These are phyloP conservation scores for Ceratitis capitata DNA, from an alignment of 1,140 invertebrate species.

Conservation along the genomic window DNA sequence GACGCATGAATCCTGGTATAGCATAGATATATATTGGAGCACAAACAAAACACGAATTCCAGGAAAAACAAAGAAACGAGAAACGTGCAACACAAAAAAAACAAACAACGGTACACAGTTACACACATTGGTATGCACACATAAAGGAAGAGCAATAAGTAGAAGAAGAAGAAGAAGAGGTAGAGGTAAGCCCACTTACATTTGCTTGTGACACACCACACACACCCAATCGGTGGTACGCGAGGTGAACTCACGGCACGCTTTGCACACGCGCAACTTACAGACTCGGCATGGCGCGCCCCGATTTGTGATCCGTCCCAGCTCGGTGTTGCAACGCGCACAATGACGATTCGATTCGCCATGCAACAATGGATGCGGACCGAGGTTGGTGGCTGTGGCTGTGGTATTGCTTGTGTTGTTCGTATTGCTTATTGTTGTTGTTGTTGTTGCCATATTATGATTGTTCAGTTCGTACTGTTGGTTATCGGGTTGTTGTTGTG, in stretches of 20 bases:
- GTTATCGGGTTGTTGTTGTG: slow-evolving; percentile 49
- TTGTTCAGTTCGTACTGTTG: slow-evolving; percentile 46
- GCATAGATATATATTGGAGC: background rate
- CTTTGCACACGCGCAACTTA: slow-evolving; percentile 77
- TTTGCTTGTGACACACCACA: slow-evolving; percentile 77
- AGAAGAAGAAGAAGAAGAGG: no score
- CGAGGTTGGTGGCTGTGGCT: slow-evolving; percentile 41
- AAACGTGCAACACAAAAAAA: background rate
- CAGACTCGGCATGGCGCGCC: slow-evolving; percentile 77
- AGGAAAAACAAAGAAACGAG: background rate
- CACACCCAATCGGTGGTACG: slow-evolving; percentile 77
- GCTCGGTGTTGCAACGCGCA: slow-evolving; percentile 74
- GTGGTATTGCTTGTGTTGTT: slow-evolving; percentile 44
- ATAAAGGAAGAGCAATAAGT: background rate
- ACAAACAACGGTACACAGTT: background rate
- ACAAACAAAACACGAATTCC: background rate
- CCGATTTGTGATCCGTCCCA: slow-evolving; percentile 80
- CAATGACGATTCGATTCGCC: slow-evolving; percentile 71
- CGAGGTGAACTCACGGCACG: slow-evolving; percentile 74
- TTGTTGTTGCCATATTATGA: slow-evolving; percentile 46
- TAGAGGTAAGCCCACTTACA: slow-evolving; percentile 72
- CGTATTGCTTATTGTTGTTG: slow-evolving; percentile 50
- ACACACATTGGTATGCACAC: background rate
- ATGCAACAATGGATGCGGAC: slow-evolving; percentile 54
- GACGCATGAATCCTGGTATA: no score